Evolutionary conservation across 2,888 invertebrate species (phyloP).

Genomic region (Invenusta paracnida): DNA sequence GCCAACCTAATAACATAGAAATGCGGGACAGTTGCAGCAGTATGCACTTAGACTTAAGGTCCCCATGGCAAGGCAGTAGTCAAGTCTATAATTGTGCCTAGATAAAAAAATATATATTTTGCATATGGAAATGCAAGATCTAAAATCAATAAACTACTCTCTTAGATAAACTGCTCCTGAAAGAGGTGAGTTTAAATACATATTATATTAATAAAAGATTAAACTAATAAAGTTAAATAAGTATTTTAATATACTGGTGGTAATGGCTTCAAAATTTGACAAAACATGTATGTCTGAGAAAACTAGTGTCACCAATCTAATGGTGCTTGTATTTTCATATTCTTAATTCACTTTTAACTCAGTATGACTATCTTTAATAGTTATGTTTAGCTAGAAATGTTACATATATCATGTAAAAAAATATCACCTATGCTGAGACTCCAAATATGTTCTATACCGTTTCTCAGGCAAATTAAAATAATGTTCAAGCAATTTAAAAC

Average conservation of each 20-base stretch:
- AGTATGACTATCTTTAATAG: background rate
- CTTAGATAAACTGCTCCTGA: background rate
- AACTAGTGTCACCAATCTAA: background rate
- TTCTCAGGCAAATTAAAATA: no score
- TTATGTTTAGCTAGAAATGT: background rate
- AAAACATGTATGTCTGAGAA: conserved; percentile 5
- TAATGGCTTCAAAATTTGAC: conserved; percentile 4
- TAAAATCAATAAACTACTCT: no score
- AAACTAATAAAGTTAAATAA: background rate
- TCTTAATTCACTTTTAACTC: background rate
- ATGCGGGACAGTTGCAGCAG: no score
- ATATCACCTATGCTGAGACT: background rate
- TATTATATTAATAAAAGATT: background rate
- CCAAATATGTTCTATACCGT: no score
- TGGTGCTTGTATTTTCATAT: conserved; percentile 1
- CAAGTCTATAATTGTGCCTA: no score
- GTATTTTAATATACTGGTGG: background rate
- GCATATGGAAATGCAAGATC: no score
- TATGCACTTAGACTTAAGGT: no score
- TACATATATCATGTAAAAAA: conserved; percentile 5
- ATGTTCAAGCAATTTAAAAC: no score
- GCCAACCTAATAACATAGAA: no score
- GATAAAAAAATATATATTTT: no score
- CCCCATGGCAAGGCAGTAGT: no score
- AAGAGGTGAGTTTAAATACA: background rate